A percentile compares a stretch with the other conserved stretches of the same genome.
Conservation (phyloP, 2,113 vertebrate genomes). For the Trochalopteron elliotii region DNA sequence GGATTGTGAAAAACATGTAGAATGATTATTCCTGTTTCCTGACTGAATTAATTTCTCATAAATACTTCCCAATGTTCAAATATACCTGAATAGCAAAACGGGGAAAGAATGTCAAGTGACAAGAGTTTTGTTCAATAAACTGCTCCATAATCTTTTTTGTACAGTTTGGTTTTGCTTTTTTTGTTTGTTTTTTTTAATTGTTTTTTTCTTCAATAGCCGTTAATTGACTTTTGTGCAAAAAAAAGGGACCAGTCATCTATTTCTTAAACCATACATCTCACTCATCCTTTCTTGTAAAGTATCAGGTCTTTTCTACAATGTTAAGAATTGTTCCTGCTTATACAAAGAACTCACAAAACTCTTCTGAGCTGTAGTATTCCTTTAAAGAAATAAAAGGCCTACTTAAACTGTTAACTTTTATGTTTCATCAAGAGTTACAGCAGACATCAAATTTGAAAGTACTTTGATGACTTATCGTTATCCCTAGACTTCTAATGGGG, state of each 20-base stretch:
- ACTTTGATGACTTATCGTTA: neutral
- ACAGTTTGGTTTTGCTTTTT: neutral
- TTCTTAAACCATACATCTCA: neutral
- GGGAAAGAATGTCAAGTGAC: neutral
- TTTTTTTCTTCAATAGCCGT: neutral
- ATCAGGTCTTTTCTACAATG: neutral
- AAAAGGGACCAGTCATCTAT: rapidly evolving
- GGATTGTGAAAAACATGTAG: neutral
- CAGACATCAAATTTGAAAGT: slow-evolving; percentile 50
- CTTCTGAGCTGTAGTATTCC: neutral
- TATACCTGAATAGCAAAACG: neutral
- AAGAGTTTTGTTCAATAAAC: neutral
- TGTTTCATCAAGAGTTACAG: slow-evolving; percentile 41
- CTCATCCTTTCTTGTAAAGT: neutral
- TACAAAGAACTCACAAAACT: neutral
- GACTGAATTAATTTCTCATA: neutral
- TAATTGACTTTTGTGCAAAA: neutral
- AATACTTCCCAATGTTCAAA: neutral
- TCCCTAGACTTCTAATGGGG: neutral
- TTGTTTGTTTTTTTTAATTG: neutral
- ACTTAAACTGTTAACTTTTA: slow-evolving; percentile 41
- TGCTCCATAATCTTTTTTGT: neutral
- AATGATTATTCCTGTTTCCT: neutral
- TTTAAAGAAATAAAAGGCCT: slow-evolving; percentile 2
- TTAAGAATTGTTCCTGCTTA: neutral